Evolutionary conservation across 2,113 vertebrate species (phyloP).

Genomic region (Marmota monax): DNA sequence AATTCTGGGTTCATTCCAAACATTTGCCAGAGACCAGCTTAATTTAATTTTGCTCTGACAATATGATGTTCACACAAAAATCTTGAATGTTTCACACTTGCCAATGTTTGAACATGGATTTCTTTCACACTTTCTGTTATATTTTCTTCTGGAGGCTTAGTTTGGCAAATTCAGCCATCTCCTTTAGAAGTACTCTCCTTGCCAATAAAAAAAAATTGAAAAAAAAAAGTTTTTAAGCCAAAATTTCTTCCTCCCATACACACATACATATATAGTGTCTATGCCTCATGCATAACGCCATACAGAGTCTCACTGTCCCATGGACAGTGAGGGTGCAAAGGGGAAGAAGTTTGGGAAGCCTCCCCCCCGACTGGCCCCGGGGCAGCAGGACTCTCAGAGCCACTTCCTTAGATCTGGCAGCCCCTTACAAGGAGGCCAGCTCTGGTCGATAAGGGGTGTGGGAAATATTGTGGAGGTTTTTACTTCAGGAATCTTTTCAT

Average conservation of each 20-base stretch:
- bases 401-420: neutral
- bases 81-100: slow-evolving; percentile 73
- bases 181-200: slow-evolving; percentile 51
- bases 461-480: neutral
- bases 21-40: slow-evolving; percentile 63
- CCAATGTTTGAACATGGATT: slow-evolving; percentile 79
- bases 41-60: slow-evolving; percentile 73
- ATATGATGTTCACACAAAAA: slow-evolving; percentile 62
- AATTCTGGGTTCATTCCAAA: slow-evolving; percentile 6
- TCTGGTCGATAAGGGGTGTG: neutral
- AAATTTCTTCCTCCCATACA: slow-evolving; percentile 58
- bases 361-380: neutral
- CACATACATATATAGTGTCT: neutral
- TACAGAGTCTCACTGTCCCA: neutral
- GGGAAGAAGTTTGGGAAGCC: neutral
- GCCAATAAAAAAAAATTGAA: neutral
- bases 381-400: neutral
- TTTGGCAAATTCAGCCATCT: slow-evolving; percentile 69
- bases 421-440: neutral
- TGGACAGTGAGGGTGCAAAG: too few species aligned
- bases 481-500: neutral
- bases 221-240: slow-evolving; percentile 34
- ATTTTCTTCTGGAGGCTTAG: slow-evolving; percentile 71
- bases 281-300: neutral
- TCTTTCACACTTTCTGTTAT: slow-evolving; percentile 72